Percentiles rank a stretch among this genome's conserved stretches.
Conservation (phyloP, 2,888 invertebrate genomes). For the Campaea margaritaria region DNA sequence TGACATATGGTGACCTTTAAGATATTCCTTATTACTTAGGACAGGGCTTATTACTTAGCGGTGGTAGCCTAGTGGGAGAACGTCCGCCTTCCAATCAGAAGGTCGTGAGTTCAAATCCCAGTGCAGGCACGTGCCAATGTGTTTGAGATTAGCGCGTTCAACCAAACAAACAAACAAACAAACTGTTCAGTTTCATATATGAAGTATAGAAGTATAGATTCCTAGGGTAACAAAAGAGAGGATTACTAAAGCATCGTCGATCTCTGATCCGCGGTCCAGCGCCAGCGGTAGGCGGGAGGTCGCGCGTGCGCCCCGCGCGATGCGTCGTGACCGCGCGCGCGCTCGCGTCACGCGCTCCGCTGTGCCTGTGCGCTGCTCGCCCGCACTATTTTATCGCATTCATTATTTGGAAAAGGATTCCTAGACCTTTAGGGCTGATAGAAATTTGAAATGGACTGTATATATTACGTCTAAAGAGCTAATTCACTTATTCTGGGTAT, state of each 20-base stretch:
- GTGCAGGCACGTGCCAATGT: too few species aligned
- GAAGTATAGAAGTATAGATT: not conserved
- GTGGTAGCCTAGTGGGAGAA: too few species aligned
- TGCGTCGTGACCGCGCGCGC: constrained; percentile 82
- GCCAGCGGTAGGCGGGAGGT: constrained; percentile 52
- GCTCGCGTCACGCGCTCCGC: constrained; percentile 79
- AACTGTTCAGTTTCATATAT: too few species aligned
- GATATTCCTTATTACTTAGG: too few species aligned
- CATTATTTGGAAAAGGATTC: constrained; percentile 84
- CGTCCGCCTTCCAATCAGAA: too few species aligned
- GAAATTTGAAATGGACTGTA: not conserved
- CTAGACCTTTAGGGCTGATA: constrained; percentile 53
- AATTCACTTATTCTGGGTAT: not conserved
- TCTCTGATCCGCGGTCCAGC: constrained; percentile 11
- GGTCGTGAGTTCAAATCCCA: too few species aligned
- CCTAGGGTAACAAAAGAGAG: not conserved
- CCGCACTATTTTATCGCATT: constrained; percentile 84
- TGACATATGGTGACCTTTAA: not conserved
- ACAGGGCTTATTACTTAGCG: too few species aligned
- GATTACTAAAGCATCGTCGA: not conserved
- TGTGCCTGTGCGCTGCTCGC: constrained; percentile 62
- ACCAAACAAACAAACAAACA: too few species aligned
- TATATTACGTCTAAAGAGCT: not conserved
- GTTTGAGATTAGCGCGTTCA: too few species aligned
- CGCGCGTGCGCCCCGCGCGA: constrained; percentile 78